phyloP scores from a whole-genome alignment of 2,113 vertebrate species.

The Barnardius zonarius region DNA sequence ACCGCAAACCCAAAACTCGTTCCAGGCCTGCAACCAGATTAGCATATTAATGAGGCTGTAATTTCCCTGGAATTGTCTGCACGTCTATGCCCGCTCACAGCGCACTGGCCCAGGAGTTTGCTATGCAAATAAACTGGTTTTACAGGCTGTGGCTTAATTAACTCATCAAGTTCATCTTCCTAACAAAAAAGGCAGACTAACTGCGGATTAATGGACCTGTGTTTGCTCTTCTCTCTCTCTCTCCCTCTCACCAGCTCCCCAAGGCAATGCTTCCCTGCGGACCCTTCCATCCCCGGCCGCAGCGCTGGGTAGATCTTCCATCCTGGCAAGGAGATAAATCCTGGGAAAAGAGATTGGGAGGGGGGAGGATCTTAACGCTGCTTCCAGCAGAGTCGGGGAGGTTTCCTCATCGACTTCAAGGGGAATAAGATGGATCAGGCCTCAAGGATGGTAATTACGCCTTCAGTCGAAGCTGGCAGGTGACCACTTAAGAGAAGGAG shows the following conservation, averaged over 20 bases:
- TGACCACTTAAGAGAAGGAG: constrained; percentile 40
- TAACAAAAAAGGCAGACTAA: constrained; percentile 84
- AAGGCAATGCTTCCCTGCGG: constrained; percentile 37
- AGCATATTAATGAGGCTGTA: constrained; percentile 89
- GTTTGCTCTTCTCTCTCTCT: constrained; percentile 74
- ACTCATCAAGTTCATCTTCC: constrained; percentile 87
- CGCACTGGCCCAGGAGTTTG: constrained; percentile 85
- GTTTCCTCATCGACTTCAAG: constrained; percentile 25
- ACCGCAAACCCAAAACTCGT: constrained; percentile 82
- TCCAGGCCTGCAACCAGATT: constrained; percentile 86
- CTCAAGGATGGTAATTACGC: constrained; percentile 23
- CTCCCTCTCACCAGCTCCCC: constrained; percentile 20
- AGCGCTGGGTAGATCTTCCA: background rate
- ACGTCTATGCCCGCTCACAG: constrained; percentile 76
- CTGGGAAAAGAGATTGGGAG: background rate
- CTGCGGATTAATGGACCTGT: constrained; percentile 83
- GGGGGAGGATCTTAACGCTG: background rate
- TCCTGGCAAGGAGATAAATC: constrained; percentile 14
- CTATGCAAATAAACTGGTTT: constrained; percentile 88
- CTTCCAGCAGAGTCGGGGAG: constrained; percentile 30
- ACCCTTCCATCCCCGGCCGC: background rate
- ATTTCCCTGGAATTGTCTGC: constrained; percentile 85
- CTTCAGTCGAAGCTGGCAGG: constrained; percentile 15
- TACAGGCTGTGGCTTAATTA: constrained; percentile 87
- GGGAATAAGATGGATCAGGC: constrained; percentile 59